These are phyloP conservation scores for Balearica regulorum DNA, from an alignment of 2,797 vertebrate genomes.

Conservation along the genomic window DNA sequence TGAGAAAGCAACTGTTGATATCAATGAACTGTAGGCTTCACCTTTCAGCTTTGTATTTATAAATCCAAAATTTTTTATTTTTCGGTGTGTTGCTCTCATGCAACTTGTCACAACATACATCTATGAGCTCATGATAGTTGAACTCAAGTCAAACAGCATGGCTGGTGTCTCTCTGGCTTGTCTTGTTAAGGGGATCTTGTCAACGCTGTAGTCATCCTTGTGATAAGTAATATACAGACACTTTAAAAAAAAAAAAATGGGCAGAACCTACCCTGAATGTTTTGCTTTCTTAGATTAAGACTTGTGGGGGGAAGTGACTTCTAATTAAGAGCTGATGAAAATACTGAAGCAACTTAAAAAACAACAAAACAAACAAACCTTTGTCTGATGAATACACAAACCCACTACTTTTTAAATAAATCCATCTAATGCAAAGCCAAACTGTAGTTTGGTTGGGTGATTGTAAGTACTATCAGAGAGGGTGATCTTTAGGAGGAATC, in stretches of 20 bases:
- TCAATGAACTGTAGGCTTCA: neutral
- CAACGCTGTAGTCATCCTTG: neutral
- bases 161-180: neutral
- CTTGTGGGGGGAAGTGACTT: neutral
- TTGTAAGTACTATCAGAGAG: neutral
- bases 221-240: neutral
- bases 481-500: neutral
- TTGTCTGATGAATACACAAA: neutral
- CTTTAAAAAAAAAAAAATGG: neutral
- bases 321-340: slow-evolving; percentile 25
- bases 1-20: neutral
- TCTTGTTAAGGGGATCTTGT: neutral
- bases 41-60: neutral
- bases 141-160: neutral
- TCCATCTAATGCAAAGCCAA: neutral
- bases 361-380: neutral
- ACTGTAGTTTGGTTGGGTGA: neutral
- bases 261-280: neutral
- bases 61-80: neutral
- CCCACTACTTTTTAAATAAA: neutral
- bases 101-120: neutral
- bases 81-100: neutral
- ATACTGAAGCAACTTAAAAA: neutral
- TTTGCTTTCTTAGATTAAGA: neutral
- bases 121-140: neutral